Conservation (phyloP, 1,140 invertebrate species). For the Lineus longissimus region DNA sequence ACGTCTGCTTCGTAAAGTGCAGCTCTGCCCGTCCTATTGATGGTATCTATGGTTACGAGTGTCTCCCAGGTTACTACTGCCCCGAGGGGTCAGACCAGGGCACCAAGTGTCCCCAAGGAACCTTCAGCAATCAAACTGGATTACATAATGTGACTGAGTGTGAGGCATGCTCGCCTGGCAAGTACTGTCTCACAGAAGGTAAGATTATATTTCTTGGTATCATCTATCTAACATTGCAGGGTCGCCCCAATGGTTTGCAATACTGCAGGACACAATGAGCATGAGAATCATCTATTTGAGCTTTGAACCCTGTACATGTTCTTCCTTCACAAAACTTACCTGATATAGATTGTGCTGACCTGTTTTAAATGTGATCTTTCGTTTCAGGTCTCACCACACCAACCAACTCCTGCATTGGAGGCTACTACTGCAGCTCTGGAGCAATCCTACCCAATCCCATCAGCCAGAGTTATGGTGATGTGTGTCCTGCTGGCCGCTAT, state of each 20-base stretch:
- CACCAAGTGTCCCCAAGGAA: conserved; percentile 41
- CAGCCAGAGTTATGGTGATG: conserved; percentile 36
- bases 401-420: conserved; percentile 36
- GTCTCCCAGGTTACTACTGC: conserved; percentile 41
- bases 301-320: no score
- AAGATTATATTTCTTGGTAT: conserved; percentile 6
- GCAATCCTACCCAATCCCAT: conserved; percentile 34
- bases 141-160: conserved; percentile 41
- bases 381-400: conserved; percentile 34
- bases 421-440: conserved; percentile 38
- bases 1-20: conserved; percentile 38
- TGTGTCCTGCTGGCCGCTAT: conserved; percentile 42
- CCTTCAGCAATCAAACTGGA: conserved; percentile 34
- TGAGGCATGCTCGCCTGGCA: conserved; percentile 35
- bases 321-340: no score
- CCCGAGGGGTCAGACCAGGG: conserved; percentile 38
- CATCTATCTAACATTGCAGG: no score
- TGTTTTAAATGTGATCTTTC: conserved; percentile 3
- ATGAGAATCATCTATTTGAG: no score
- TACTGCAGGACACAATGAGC: no score
- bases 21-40: conserved; percentile 34
- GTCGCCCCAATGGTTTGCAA: no score
- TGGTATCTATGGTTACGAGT: conserved; percentile 36
- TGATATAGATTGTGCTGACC: no score
- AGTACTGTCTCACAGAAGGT: conserved; percentile 41